These are phyloP conservation scores for Platysteira castanea DNA, from an alignment of 2,113 vertebrate species.

Conservation along the genomic window DNA sequence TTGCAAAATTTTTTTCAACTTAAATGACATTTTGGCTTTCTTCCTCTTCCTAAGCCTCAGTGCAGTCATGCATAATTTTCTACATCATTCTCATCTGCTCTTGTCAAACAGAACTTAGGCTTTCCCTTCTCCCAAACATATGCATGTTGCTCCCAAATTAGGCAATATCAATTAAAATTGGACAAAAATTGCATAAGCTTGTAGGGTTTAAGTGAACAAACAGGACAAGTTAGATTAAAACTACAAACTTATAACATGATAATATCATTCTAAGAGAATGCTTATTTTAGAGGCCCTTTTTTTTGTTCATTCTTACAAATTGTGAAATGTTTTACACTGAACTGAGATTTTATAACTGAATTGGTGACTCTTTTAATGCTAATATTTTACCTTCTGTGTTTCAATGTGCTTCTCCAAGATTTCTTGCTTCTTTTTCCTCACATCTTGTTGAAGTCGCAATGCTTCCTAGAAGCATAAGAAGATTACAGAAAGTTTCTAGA, in stretches of 20 bases:
- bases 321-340: not conserved
- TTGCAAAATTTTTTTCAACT: not conserved
- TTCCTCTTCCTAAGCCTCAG: not conserved
- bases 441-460: slow-evolving; percentile 91
- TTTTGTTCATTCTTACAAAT: not conserved
- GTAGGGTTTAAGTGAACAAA: not conserved
- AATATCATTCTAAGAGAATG: not conserved
- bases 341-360: not conserved
- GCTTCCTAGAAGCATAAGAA: slow-evolving; percentile 80
- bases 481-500: slow-evolving; percentile 11
- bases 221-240: not conserved
- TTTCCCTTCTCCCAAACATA: not conserved
- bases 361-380: not conserved
- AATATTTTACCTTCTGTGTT: slow-evolving; percentile 88
- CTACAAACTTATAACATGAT: not conserved
- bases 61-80: not conserved
- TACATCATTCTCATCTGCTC: not conserved
- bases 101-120: not conserved
- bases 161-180: not conserved
- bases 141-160: not conserved
- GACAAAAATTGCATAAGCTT: not conserved
- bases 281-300: not conserved
- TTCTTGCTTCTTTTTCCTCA: slow-evolving; percentile 96
- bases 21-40: not conserved
- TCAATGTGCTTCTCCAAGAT: slow-evolving; percentile 98